Evolutionary conservation across 2,797 vertebrate genomes (phyloP).

Genomic region (Aldrovandia affinis): DNA sequence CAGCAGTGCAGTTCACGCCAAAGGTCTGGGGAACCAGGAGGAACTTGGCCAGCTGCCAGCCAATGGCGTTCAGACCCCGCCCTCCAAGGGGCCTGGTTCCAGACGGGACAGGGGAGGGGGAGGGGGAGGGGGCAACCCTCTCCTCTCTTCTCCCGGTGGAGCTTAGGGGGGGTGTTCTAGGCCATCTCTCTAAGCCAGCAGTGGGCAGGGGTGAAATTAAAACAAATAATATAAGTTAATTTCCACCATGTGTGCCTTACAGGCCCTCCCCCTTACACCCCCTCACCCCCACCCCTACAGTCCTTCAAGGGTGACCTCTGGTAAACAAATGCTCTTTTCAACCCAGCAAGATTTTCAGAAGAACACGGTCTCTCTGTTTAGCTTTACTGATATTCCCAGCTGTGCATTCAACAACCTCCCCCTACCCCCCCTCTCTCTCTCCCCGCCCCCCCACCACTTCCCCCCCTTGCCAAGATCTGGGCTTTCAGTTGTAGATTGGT

Average conservation of each 20-base stretch:
- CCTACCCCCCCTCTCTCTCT: too few relatives aligned
- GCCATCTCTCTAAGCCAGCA: neutral
- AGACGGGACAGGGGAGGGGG: neutral
- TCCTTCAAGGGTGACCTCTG: slow-evolving; percentile 23
- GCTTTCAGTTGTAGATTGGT: neutral
- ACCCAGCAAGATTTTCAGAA: neutral
- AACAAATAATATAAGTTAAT: slow-evolving; percentile 23
- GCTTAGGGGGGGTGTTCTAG: neutral
- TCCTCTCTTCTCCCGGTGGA: slow-evolving; percentile 6
- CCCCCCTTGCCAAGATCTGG: neutral
- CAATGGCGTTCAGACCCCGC: neutral
- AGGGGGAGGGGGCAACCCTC: neutral
- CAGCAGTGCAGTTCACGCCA: neutral
- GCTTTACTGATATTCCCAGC: slow-evolving; percentile 14
- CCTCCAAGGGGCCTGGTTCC: neutral
- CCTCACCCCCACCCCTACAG: neutral
- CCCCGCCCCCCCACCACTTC: neutral
- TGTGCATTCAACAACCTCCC: neutral
- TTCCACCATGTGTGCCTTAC: slow-evolving; percentile 24
- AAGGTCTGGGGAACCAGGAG: neutral
- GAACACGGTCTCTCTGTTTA: slow-evolving; percentile 5
- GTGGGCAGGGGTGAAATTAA: slow-evolving; percentile 28
- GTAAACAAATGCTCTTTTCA: slow-evolving; percentile 32
- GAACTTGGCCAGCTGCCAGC: neutral
- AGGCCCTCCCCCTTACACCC: neutral